Evolutionary conservation across 2,797 vertebrate species (phyloP), one percentile per base, ranked within the genome.

Genomic region (Streptopelia turtur): DNA sequence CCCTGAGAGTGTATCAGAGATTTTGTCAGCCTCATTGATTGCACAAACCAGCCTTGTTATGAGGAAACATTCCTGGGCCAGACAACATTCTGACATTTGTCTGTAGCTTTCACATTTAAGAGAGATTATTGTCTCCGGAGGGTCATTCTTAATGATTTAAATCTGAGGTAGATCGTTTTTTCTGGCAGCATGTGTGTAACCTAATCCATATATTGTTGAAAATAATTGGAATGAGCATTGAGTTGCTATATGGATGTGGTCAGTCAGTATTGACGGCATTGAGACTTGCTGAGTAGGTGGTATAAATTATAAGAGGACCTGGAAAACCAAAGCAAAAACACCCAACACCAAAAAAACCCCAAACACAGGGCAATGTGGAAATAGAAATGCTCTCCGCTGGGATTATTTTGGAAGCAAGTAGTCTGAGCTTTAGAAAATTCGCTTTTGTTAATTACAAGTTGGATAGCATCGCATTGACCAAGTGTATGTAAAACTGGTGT

Each of bases 91-190:
- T 97, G 85, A 95, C 72, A 93, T 87, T 97, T 91, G 90, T 96
- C 92, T 96, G 77, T 96, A 87, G 83, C 77, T 95, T 97, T 97
- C 90, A 95, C 91, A 53, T 95, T 94, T 89, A 94, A 94, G 93
- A 95, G 68, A 93, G 91, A 96, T 92, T 92, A 92, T 86, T 83
- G 88, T 95, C 90, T 97, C 86, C 35, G 90, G 96, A 95, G 94
- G 65, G 96, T 95, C 90, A 94, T 94, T 97, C 89, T 92, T 90
- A 95, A 97, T 95, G 91, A 94, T 89, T 97, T 94, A 95, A 96
- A 96, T 92, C 93, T 95, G 96, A 97, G 93, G 93, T 95, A 93
- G 90, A 94, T 93, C 0, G 13, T 91, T 96, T 95, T 96, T 96
- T 90, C 87, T 94, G 93, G 91, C 84, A 93, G 41, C 0, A 2